Evolutionary conservation across 2,888 invertebrate species (phyloP).

Genomic region (Pyrocoelia pectoralis): DNA sequence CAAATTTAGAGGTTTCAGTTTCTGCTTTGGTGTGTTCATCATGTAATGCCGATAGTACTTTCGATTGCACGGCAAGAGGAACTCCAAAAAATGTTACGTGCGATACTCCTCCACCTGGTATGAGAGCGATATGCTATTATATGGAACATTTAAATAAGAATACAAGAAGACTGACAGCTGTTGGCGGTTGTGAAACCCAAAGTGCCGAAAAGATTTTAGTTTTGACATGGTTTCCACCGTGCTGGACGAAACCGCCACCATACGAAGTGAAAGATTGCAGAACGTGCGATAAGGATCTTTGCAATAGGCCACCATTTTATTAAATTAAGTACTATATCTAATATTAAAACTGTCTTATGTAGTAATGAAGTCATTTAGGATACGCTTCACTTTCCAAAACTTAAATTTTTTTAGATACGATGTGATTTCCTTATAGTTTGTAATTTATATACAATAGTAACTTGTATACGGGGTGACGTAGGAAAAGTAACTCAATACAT

Average conservation of each 20-base stretch:
- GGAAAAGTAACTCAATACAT: too few relatives aligned
- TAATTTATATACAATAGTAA: too few relatives aligned
- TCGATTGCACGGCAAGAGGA: background rate
- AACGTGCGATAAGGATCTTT: background rate
- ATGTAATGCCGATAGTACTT: background rate
- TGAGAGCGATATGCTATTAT: background rate
- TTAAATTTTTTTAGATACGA: too few relatives aligned
- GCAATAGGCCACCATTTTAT: background rate
- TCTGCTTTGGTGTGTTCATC: background rate
- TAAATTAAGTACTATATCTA: too few relatives aligned
- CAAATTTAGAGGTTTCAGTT: background rate
- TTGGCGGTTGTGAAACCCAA: background rate
- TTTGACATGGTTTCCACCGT: background rate
- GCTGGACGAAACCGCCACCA: background rate
- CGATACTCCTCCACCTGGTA: background rate
- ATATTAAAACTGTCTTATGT: too few relatives aligned
- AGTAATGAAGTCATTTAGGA: too few relatives aligned
- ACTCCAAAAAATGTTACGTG: background rate
- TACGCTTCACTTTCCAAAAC: too few relatives aligned
- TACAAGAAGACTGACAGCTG: background rate
- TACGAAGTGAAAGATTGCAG: background rate
- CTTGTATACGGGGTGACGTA: too few relatives aligned
- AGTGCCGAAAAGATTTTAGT: background rate
- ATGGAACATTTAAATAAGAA: background rate
- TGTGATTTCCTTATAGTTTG: too few relatives aligned